A percentile compares a stretch with the other conserved stretches of the same genome.
Conservation (phyloP, 1,140 invertebrate genomes). For the Chironomus striatipennis region DNA sequence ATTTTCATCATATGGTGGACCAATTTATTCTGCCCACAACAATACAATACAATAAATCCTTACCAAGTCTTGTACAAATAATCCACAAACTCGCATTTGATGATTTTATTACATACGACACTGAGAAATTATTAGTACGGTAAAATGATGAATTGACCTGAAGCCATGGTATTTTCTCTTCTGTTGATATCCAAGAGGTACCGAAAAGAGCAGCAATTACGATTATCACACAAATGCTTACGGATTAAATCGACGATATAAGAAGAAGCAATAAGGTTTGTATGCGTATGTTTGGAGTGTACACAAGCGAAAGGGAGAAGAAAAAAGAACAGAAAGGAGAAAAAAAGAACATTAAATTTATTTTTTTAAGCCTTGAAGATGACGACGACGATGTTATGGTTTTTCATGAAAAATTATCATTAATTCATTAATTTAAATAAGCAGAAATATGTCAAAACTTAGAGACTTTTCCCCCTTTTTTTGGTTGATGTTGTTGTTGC, state of each 20-base stretch:
- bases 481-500: too few species aligned
- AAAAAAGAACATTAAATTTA: background rate
- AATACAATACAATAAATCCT: slow-evolving; percentile 1
- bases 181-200: background rate
- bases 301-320: background rate
- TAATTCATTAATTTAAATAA: too few species aligned
- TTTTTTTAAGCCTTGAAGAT: background rate
- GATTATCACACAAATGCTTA: slow-evolving; percentile 5
- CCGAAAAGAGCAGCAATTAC: background rate
- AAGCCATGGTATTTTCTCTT: slow-evolving; percentile 5
- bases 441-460: too few species aligned
- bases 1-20: too few species aligned
- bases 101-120: slow-evolving; percentile 10
- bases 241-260: background rate
- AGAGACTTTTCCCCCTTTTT: too few species aligned
- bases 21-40: too few species aligned
- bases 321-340: background rate
- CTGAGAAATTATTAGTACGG: background rate
- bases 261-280: too few species aligned
- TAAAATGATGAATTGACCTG: slow-evolving; percentile 18
- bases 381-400: too few species aligned
- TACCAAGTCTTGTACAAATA: slow-evolving; percentile 2
- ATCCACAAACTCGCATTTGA: slow-evolving; percentile 17
- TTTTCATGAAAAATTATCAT: too few species aligned
- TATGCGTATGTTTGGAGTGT: too few species aligned